Conservation (phyloP, 1,140 invertebrate species). For the Drosophila erecta region DNA sequence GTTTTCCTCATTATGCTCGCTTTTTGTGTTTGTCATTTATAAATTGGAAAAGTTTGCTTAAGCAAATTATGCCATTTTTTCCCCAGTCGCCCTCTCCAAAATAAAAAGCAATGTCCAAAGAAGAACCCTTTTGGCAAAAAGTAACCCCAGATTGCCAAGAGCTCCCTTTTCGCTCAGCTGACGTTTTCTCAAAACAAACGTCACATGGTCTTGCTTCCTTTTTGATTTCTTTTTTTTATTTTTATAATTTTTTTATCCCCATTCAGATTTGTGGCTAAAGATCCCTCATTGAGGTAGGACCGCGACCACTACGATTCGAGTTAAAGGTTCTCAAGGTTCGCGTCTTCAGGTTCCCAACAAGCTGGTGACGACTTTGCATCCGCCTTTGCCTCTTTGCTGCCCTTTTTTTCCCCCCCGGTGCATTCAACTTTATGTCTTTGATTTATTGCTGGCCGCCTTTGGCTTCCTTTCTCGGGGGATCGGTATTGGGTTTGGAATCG, state of each 20-base stretch:
- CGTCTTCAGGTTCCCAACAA: conserved; percentile 61
- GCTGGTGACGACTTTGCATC: conserved; percentile 76
- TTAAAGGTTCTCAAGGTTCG: conserved; percentile 63
- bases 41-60: conserved; percentile 83
- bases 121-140: conserved; percentile 17
- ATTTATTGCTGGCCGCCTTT: conserved; percentile 69
- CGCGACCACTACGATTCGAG: neutral
- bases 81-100: conserved; percentile 19
- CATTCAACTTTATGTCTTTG: conserved; percentile 82
- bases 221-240: conserved; percentile 6
- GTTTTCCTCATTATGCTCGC: conserved; percentile 64
- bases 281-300: conserved; percentile 79
- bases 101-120: conserved; percentile 21
- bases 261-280: conserved; percentile 67
- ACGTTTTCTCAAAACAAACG: conserved; percentile 69
- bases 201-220: conserved; percentile 40
- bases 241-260: conserved; percentile 32
- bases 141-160: neutral
- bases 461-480: conserved; percentile 46
- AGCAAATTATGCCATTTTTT: conserved; percentile 80
- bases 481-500: conserved; percentile 13
- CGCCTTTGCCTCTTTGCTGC: conserved; percentile 38
- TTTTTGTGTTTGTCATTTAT: conserved; percentile 82
- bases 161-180: conserved; percentile 66
- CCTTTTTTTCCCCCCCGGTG: conserved; percentile 39